These are phyloP conservation scores for Tenrec ecaudatus DNA, from an alignment of 2,113 vertebrate species.

Conservation along the genomic window DNA sequence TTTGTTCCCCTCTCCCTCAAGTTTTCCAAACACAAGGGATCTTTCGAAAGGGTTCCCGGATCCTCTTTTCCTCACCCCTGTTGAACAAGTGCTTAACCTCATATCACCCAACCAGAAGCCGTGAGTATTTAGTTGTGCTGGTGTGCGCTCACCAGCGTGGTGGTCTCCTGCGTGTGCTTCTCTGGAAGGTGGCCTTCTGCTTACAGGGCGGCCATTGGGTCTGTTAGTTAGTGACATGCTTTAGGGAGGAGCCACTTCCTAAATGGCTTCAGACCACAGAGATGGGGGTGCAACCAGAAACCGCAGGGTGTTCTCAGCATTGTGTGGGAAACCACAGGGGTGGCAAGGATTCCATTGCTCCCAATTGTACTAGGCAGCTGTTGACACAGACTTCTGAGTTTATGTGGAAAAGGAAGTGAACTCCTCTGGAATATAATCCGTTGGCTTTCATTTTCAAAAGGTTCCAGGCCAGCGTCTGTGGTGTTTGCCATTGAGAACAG, in stretches of 20 bases:
- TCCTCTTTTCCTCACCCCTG: neutral
- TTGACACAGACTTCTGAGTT: slow-evolving; percentile 56
- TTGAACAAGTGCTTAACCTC: slow-evolving; percentile 39
- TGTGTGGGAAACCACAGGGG: slow-evolving; percentile 63
- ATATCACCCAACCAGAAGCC: neutral
- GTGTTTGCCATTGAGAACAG: neutral
- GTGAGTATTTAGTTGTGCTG: neutral
- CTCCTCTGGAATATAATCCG: slow-evolving; percentile 18
- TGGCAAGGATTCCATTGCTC: slow-evolving; percentile 38
- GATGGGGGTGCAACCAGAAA: slow-evolving; percentile 37
- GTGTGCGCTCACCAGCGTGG: neutral
- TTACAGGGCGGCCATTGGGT: slow-evolving; percentile 10
- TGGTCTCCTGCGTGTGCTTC: neutral
- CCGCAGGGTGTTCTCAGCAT: slow-evolving; percentile 35
- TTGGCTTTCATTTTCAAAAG: slow-evolving; percentile 36
- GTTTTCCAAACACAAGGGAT: slow-evolving; percentile 20
- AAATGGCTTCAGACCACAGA: slow-evolving; percentile 46
- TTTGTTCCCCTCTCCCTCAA: neutral
- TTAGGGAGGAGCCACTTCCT: slow-evolving; percentile 50
- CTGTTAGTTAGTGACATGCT: neutral
- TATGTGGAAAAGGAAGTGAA: slow-evolving; percentile 51
- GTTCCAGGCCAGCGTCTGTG: neutral
- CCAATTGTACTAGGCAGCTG: slow-evolving; percentile 16
- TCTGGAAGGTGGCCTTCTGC: slow-evolving; percentile 10
- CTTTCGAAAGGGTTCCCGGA: neutral